Evolutionary conservation across 2,113 vertebrate species (phyloP), one percentile per base, ranked within the genome.

Genomic region (Pyxicephalus adspersus): DNA sequence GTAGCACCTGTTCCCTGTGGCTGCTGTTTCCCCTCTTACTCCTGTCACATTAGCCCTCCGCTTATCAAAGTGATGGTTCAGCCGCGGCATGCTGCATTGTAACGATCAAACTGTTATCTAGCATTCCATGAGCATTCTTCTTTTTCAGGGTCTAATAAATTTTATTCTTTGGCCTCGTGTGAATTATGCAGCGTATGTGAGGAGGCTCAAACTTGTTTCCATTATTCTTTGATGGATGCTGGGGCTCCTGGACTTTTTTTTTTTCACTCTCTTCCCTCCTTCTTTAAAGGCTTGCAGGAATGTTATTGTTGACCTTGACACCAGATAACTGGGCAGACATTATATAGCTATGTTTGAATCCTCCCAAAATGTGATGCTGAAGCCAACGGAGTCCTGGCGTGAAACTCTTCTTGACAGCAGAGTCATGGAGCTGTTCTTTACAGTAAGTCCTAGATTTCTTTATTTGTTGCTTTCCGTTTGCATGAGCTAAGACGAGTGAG

Each of bases 291-390:
- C 88, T 91, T 92, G 89, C 89, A 87, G 89, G 92, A 93, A 94
- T 95, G 94, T 91, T 94, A 90, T 90, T 94, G 92, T 95, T 95
- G 95, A 94, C 96, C 96, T 99, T 99, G 96, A 99, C 96, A 89
- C 86, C 88, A 91, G 91, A 90, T 95, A 93, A 99, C 98, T 99
- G 92, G 98, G 98, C 91, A 96, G 97, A 92, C 97, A 99, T 95
- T 99, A 99, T 95, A 99, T 99, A 91, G 97, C 97, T 90, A 98
- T 99, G 97, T 98, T 99, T 74, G 97, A 99, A 94, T 96, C 97
- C 87, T 96, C 96, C 83, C 98, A 99, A 95, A 98, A 98, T 90
- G 96, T 99, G 92, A 96, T 92, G 88, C 90, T 99, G 86, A 99
- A 99, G 92, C 98, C 98, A 57, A 97, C 97, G 15, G 98, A 99